These are phyloP conservation scores for Holothuria glaberrima DNA, from an alignment of 35 echinoderm and acorn worm genomes.

Conservation along the genomic window DNA sequence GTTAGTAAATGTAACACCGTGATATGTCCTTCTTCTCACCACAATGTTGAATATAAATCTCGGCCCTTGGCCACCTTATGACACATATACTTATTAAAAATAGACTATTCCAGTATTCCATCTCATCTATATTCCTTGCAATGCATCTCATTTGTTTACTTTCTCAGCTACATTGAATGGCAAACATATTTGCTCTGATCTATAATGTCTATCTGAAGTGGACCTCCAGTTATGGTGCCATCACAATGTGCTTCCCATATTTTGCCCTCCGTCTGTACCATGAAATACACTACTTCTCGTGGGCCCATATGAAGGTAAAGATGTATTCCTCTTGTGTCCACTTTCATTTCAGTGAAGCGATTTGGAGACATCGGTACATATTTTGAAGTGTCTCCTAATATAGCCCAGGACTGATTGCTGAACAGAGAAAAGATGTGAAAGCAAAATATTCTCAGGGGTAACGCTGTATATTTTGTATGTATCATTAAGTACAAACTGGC, in stretches of 20 bases:
- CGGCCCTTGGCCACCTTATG: no score
- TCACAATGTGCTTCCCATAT: neutral
- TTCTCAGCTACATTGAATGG: no score
- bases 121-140: no score
- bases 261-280: neutral
- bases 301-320: neutral
- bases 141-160: no score
- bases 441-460: neutral
- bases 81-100: no score
- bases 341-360: neutral
- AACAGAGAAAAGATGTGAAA: neutral
- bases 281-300: neutral
- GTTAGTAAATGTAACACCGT: no score
- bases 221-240: neutral
- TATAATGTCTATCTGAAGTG: neutral
- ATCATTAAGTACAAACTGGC: no score
- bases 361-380: neutral
- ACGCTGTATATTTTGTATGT: neutral
- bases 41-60: no score
- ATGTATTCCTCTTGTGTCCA: neutral
- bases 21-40: no score
- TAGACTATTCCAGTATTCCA: no score
- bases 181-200: no score
- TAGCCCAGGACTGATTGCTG: neutral
- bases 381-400: neutral